phyloP scores from a whole-genome alignment of 2,797 vertebrate species.

The Craterocephalus amniculus region DNA sequence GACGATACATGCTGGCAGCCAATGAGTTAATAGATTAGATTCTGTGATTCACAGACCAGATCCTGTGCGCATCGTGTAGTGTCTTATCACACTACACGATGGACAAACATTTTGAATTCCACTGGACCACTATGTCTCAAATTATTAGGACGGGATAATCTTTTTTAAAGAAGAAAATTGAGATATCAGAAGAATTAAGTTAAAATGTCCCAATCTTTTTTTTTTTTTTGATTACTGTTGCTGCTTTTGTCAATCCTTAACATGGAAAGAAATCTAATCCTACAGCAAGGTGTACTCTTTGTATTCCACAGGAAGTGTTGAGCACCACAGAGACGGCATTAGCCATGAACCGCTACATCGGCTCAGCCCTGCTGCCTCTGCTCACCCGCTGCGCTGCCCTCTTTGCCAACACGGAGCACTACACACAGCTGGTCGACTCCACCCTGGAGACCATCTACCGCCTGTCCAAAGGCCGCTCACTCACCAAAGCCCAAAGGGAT shows the following conservation, averaged over 20 bases:
- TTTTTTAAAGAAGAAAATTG: no score
- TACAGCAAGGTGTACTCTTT: neutral
- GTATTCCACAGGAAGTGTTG: conserved; percentile 86
- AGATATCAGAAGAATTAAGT: neutral
- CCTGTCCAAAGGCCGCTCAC: conserved; percentile 95
- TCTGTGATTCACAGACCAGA: no score
- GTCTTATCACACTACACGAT: no score
- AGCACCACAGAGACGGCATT: conserved; percentile 95
- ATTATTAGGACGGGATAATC: no score
- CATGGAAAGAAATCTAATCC: neutral
- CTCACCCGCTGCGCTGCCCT: conserved; percentile 94
- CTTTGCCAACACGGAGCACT: conserved; percentile 93
- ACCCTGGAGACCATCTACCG: conserved; percentile 96
- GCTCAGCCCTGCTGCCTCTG: conserved; percentile 93
- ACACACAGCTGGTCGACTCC: conserved; percentile 90
- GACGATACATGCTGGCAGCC: no score
- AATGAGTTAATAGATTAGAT: no score
- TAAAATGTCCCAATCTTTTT: no score
- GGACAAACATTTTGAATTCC: no score
- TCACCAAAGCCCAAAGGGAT: conserved; percentile 98
- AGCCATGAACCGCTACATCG: conserved; percentile 95
- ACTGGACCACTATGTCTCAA: no score
- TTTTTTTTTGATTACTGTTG: no score
- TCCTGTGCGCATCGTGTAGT: no score
- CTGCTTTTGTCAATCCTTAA: neutral